phyloP scores from a whole-genome alignment of 1,140 invertebrate genomes.

The Zaprionus inermis region DNA sequence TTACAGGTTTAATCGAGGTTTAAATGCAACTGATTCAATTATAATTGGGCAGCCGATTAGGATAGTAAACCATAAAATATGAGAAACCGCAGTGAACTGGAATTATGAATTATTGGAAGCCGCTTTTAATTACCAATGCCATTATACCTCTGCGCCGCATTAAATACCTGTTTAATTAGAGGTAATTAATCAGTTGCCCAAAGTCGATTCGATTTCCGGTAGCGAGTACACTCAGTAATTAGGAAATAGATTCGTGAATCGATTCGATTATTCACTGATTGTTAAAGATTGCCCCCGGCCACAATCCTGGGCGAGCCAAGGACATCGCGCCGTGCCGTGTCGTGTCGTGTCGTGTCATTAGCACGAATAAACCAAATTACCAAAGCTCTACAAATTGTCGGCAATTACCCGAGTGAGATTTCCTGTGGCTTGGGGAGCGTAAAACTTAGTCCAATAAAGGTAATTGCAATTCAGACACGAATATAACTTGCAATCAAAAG shows the following conservation, averaged over 20 bases:
- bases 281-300: background rate
- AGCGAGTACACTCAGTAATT: background rate
- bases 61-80: background rate
- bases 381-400: constrained; percentile 59
- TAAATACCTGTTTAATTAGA: constrained; percentile 7
- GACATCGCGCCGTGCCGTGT: background rate
- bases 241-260: background rate
- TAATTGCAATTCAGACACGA: constrained; percentile 34
- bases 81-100: background rate
- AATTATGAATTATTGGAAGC: constrained; percentile 1
- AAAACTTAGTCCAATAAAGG: constrained; percentile 30
- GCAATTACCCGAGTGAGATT: constrained; percentile 60
- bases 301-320: background rate
- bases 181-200: constrained; percentile 2
- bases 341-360: constrained; percentile 39
- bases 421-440: constrained; percentile 44
- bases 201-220: background rate
- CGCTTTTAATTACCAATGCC: background rate
- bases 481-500: constrained; percentile 34
- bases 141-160: background rate
- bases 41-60: background rate
- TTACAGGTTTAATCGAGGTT: background rate
- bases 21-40: background rate
- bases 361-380: constrained; percentile 58
- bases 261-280: constrained; percentile 8